These are phyloP conservation scores for Macroglossus sobrinus DNA, from an alignment of 2,113 vertebrate genomes.

Conservation along the genomic window DNA sequence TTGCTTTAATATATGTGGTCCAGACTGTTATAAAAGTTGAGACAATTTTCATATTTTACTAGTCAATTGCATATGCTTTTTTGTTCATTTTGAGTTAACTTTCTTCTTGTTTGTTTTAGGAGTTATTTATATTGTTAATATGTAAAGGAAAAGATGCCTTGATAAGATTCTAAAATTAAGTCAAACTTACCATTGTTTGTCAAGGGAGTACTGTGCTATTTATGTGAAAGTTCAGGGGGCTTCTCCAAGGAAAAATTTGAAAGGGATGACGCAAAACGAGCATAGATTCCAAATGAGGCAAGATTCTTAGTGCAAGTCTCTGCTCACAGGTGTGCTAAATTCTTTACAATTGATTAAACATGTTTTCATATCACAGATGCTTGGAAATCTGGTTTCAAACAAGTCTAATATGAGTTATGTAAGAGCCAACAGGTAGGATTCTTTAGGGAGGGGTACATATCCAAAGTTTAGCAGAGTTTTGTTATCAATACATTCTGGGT, in stretches of 20 bases:
- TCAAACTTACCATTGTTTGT: background rate
- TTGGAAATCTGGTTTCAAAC: conserved; percentile 6
- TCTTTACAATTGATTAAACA: background rate
- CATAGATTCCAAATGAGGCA: background rate
- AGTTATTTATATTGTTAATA: background rate
- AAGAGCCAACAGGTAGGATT: background rate
- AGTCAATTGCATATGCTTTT: background rate
- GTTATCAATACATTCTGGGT: background rate
- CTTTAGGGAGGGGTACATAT: background rate
- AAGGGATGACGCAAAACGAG: background rate
- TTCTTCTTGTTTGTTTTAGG: background rate
- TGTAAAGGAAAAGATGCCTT: background rate
- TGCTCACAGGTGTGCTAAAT: background rate
- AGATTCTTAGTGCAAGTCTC: background rate
- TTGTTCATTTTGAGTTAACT: background rate
- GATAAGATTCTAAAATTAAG: background rate
- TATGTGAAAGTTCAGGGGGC: background rate
- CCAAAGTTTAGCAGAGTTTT: background rate
- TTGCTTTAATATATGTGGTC: background rate
- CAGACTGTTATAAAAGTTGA: background rate
- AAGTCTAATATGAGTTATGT: background rate
- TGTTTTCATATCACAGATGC: background rate
- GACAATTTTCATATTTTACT: background rate
- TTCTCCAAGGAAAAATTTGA: background rate
- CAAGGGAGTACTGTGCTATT: background rate